Conservation (phyloP, 2,888 invertebrate species). For the Eurois occulta region DNA sequence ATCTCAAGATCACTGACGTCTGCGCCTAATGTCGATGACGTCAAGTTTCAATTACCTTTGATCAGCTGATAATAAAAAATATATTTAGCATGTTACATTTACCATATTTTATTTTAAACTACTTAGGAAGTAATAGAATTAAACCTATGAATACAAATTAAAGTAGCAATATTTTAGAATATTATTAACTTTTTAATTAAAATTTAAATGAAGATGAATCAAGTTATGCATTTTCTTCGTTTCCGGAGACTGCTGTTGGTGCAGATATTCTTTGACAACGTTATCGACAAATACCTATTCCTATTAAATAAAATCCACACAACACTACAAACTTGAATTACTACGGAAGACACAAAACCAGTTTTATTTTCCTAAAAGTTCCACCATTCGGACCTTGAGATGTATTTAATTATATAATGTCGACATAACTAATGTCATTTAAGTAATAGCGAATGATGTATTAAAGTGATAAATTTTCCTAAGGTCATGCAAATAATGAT, state of each 20-base stretch:
- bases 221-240: conserved; percentile 9
- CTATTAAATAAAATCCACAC: conserved; percentile 14
- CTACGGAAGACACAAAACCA: conserved; percentile 61
- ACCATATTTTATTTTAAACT: neutral
- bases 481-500: conserved; percentile 84
- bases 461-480: conserved; percentile 74
- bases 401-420: conserved; percentile 60
- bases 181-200: neutral
- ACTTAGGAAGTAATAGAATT: neutral
- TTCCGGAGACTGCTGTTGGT: neutral
- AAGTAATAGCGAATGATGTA: conserved; percentile 52
- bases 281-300: conserved; percentile 40
- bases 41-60: conserved; percentile 38
- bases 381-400: conserved; percentile 63
- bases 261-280: neutral
- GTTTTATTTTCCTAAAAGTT: conserved; percentile 63
- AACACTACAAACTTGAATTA: conserved; percentile 31
- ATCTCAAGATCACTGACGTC: conserved; percentile 37
- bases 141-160: neutral
- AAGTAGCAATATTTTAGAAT: neutral
- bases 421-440: conserved; percentile 50
- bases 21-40: conserved; percentile 22
- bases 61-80: conserved; percentile 25
- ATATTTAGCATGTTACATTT: conserved; percentile 1
- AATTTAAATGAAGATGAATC: neutral